Conservation (phyloP, 2,797 vertebrate species). For the Potorous gilbertii region DNA sequence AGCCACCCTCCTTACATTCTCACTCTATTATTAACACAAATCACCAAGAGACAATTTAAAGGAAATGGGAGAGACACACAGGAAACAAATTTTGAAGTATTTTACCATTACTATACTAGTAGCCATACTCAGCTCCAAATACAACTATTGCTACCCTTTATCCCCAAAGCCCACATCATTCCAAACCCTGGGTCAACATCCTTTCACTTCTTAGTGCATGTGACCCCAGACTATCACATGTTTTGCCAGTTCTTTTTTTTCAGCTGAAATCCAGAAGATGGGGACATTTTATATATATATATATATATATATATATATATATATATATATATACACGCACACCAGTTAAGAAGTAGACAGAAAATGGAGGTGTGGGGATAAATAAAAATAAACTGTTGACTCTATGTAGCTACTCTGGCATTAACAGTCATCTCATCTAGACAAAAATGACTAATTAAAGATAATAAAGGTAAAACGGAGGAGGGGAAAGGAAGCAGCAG, state of each 20-base stretch:
- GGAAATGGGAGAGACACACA: background rate
- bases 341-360: background rate
- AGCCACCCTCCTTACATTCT: background rate
- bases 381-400: background rate
- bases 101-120: background rate
- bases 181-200: background rate
- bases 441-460: background rate
- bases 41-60: background rate
- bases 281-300: too few species aligned
- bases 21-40: background rate
- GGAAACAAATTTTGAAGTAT: background rate
- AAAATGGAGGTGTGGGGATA: background rate
- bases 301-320: too few species aligned
- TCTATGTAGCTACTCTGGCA: background rate
- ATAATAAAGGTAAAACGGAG: background rate
- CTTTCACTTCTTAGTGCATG: background rate
- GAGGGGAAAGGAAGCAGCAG: slow-evolving; percentile 14
- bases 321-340: too few species aligned
- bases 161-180: background rate
- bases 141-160: background rate
- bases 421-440: background rate
- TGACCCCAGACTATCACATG: background rate
- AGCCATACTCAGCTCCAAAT: background rate
- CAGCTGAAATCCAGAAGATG: background rate
- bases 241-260: background rate